Base-by-base conservation (phyloP, 1,140 invertebrate genomes). In the Battus philenor region DNA sequence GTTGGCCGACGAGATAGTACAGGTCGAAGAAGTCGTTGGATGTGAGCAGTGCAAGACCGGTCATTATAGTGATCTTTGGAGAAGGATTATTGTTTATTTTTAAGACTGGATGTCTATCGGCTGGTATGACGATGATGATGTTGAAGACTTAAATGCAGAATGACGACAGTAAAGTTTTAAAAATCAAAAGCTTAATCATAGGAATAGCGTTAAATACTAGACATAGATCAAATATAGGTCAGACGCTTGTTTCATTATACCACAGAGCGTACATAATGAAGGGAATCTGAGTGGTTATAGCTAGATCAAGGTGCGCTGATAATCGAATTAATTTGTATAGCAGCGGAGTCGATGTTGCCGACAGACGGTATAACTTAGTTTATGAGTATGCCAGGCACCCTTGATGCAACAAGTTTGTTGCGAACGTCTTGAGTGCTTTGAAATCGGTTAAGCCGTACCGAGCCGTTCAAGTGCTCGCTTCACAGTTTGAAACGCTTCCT, bases 241-340 rank as follows among this genome's bases (percentile, higher is more conserved):
- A 36, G 6, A 10, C 33, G 45, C 54, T 62, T 54, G 50, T 61
- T 65, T 56, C 48, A 59, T 55, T 61, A 55, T 27, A 17, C 34
- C 18, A 45, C 39, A 47, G 46, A 43, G 50, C 45, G 46, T 50
- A 54, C 47, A 50, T 72, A 73, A 73, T 75, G 63, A 68, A 68
- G 67, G 65, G 70, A 71, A 78, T 73, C 69, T 57, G 56, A 63
- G 69, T 66, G 70, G 65, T n/a, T 71, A 69, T 65, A 73, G 61
- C 47, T 53, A 66, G 59, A 79, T 79, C 67, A 74, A 77, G 77
- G 77, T 81, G 77, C 68, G 62, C 66, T 69, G 71, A 75, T 83
- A 83, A 83, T 83, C 64, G 68, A 83, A 81, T 83, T 79, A 83
- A 79, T 78, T 71, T 68, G 58, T 62, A 62, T 66, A 65, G 61